Base-by-base conservation (phyloP, 2,113 vertebrate species). In the Camelus dromedarius region DNA sequence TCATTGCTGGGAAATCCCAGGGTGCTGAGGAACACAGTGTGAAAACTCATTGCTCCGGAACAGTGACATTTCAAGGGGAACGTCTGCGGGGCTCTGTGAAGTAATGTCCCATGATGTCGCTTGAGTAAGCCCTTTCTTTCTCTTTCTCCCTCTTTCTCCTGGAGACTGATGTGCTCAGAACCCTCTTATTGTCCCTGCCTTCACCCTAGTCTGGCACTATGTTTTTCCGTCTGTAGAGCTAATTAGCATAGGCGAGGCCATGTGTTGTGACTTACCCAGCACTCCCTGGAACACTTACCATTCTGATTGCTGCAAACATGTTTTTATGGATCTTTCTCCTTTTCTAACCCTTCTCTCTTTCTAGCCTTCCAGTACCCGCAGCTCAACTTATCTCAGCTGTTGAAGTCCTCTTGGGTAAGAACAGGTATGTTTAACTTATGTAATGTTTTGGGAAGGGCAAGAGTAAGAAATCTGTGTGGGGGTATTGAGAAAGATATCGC, bases 321-420 rank as follows among this genome's bases (percentile, higher is more conserved):
- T 2, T 92, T 90, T 62, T 96, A 95, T 24, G 9, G 11, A 64
- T 15, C 54, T 92, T 60, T 79, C 62, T 91, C 96, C 89, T 79
- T 18, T n/a, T 87, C 22, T 20, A 0, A 38, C 79, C 30, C 48
- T 93, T 64, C 96, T 54, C 93, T 8, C 95, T 97, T 89, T 92
- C 42, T 93, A 99, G 99, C 99, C 85, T 99, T 99, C 97, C 99
- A 99, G 98, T 99, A 99, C 97, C 99, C 99, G 14, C 99, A 99
- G 97, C 98, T 99, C 93, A 99, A 99, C 93, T 98, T 99, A 91
- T 99, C 99, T 87, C 99, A 99, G 64, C 8, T 99, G 97, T 98
- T 99, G 97, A 99, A 99, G 96, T 99, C 99, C 75, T 99, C 99
- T 16, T 99, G 99, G 99, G 99, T 99, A 81, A 99, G 98, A 99